Percentiles rank a stretch among this genome's conserved stretches.
Conservation (phyloP, 2,113 vertebrate species). For the Lynx canadensis region DNA sequence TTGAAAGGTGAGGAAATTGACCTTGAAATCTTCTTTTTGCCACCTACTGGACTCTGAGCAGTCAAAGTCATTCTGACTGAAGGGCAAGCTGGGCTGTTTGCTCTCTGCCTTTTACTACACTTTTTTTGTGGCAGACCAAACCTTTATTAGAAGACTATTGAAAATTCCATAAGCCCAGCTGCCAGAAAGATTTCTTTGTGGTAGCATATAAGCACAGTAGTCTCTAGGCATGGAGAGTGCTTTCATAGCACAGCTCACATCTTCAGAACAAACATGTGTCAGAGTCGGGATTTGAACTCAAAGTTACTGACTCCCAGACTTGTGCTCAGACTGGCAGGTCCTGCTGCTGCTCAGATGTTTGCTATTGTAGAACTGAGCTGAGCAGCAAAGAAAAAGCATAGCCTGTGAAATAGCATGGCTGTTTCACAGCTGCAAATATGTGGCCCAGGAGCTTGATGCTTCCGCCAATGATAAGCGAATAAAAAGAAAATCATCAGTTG, state of each 20-base stretch:
- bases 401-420: slow-evolving; percentile 35
- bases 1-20: slow-evolving; percentile 64
- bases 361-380: background rate
- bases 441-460: background rate
- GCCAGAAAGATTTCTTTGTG: background rate
- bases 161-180: background rate
- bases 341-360: background rate
- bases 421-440: background rate
- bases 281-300: slow-evolving; percentile 25
- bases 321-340: background rate
- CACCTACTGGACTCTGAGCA: background rate
- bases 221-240: background rate
- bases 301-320: background rate
- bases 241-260: slow-evolving; percentile 10
- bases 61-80: slow-evolving; percentile 21
- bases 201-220: background rate
- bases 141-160: background rate
- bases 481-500: background rate
- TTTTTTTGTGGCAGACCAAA: background rate
- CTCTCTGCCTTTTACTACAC: background rate
- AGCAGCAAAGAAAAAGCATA: slow-evolving; percentile 23
- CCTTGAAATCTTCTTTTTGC: slow-evolving; percentile 62
- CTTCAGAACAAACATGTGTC: background rate
- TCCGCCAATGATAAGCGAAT: slow-evolving; percentile 10
- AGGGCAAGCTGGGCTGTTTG: background rate